Conservation (phyloP, 2,113 vertebrate species). For the Alethe castanea region DNA sequence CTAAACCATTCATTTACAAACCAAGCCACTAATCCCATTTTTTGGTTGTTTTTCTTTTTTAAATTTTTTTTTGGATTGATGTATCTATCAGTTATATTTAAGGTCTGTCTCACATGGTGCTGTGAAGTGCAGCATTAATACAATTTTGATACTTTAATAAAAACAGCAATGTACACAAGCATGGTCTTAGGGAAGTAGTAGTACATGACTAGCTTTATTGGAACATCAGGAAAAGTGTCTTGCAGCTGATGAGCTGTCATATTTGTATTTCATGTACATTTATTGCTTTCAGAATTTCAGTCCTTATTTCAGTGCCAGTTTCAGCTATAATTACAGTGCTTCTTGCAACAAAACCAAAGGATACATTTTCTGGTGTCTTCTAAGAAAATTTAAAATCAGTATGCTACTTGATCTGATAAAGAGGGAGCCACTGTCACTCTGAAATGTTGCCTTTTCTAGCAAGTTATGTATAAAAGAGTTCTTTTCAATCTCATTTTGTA, state of each 20-base stretch:
- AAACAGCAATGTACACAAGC: neutral
- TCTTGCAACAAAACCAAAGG: neutral
- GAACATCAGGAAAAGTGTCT: neutral
- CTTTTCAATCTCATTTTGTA: neutral
- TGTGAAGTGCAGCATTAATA: neutral
- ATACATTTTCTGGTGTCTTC: constrained; percentile 5
- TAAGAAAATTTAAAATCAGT: neutral
- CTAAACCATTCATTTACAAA: neutral
- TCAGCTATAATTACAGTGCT: neutral
- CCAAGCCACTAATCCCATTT: neutral
- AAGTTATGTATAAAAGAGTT: neutral
- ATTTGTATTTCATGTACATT: neutral
- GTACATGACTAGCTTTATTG: neutral
- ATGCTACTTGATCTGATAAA: neutral
- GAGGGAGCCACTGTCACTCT: neutral
- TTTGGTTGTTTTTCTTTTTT: neutral
- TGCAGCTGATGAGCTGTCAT: neutral
- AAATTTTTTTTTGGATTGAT: neutral
- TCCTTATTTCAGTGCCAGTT: neutral
- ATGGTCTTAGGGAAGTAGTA: neutral
- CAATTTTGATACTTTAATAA: neutral
- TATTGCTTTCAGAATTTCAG: neutral
- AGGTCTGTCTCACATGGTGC: neutral
- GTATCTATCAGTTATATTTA: neutral
- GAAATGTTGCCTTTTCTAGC: neutral